Evolutionary conservation across 2,888 invertebrate genomes (phyloP).

Genomic region (Leptopilina drosophilae): DNA sequence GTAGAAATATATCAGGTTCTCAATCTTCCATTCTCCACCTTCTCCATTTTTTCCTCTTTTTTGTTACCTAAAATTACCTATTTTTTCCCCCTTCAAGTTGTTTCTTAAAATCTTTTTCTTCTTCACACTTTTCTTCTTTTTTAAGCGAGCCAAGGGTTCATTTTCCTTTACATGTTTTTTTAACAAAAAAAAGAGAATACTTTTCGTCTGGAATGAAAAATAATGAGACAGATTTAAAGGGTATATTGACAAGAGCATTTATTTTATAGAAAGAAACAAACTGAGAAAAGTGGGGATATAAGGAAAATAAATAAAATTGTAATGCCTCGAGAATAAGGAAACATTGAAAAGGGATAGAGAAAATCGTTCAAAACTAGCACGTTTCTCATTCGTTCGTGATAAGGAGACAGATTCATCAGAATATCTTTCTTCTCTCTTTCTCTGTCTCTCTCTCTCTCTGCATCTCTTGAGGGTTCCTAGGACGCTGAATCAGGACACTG

Average conservation of each 20-base stretch:
- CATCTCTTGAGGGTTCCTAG: neutral
- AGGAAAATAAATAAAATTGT: neutral
- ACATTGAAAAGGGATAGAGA: constrained; percentile 8
- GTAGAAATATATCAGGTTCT: constrained; percentile 42
- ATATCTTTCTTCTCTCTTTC: neutral
- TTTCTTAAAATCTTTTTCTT: neutral
- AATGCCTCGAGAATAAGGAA: neutral
- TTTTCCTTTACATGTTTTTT: neutral
- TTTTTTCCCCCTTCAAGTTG: neutral
- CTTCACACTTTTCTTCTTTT: neutral
- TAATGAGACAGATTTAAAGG: neutral
- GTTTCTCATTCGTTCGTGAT: constrained; percentile 8
- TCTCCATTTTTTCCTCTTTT: constrained; percentile 17
- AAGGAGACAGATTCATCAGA: constrained; percentile 18
- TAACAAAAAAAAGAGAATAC: too few species aligned
- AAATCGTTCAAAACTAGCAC: constrained; percentile 15
- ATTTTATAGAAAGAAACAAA: neutral
- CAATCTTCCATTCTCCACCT: constrained; percentile 43
- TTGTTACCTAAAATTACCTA: neutral
- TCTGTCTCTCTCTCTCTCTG: too few species aligned
- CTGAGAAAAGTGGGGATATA: neutral
- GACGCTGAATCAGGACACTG: constrained; percentile 14
- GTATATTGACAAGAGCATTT: neutral
- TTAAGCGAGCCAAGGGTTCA: neutral
- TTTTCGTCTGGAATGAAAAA: neutral